Conservation (phyloP, 2,113 vertebrate species). For the Ancistrus triradiatus region DNA sequence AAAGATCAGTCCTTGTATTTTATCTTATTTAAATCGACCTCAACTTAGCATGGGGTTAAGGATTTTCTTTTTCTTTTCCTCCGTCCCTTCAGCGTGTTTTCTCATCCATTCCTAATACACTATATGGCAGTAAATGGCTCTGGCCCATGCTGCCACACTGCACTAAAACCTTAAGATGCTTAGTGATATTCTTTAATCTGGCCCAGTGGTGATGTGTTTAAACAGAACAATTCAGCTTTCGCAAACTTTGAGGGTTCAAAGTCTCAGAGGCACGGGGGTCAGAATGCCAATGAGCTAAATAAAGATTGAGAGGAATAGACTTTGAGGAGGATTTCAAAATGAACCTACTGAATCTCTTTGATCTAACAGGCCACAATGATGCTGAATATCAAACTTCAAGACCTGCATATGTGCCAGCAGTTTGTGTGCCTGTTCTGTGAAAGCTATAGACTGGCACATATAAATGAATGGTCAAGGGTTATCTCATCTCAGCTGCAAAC, state of each 20-base stretch:
- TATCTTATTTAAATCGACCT: conserved; percentile 41
- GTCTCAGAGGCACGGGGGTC: conserved; percentile 71
- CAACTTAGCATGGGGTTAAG: conserved; percentile 35
- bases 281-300: conserved; percentile 76
- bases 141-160: conserved; percentile 60
- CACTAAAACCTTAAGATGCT: conserved; percentile 75
- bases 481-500: conserved; percentile 26
- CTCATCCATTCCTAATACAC: conserved; percentile 50
- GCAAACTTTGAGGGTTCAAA: conserved; percentile 74
- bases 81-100: conserved; percentile 42
- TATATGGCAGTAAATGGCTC: conserved; percentile 56
- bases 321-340: conserved; percentile 70
- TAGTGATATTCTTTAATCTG: conserved; percentile 73
- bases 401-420: conserved; percentile 40
- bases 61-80: conserved; percentile 25
- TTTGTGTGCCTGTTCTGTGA: conserved; percentile 38
- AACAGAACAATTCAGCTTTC: conserved; percentile 75
- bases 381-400: conserved; percentile 60
- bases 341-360: conserved; percentile 67
- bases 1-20: conserved; percentile 32
- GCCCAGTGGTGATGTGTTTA: conserved; percentile 75
- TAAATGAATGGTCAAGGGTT: conserved; percentile 30
- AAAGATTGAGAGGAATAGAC: conserved; percentile 71
- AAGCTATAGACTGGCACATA: conserved; percentile 28
- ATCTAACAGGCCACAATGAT: conserved; percentile 66